A percentile compares a stretch with the other conserved stretches of the same genome.
Evolutionary conservation across 2,888 invertebrate species (phyloP).

Genomic region (Leistus spinibarbis): DNA sequence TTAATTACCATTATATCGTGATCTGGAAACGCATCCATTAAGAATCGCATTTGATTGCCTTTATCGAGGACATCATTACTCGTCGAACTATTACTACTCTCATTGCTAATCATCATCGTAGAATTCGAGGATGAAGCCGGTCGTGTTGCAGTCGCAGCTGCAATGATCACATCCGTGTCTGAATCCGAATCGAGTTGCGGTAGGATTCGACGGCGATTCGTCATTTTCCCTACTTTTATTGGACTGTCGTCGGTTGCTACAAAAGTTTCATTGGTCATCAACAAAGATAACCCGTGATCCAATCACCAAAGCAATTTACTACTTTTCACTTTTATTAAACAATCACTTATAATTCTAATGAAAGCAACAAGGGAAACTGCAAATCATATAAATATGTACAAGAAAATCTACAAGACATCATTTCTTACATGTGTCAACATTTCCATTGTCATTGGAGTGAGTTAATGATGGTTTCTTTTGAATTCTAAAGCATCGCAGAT

Average conservation of each 20-base stretch:
- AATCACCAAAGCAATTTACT: background rate
- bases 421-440: conserved; percentile 47
- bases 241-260: conserved; percentile 45
- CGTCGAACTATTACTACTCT: conserved; percentile 33
- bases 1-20: conserved; percentile 63
- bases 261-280: conserved; percentile 28
- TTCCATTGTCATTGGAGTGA: conserved; percentile 52
- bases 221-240: conserved; percentile 17
- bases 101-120: conserved; percentile 24
- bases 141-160: conserved; percentile 35
- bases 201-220: conserved; percentile 43
- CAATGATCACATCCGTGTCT: conserved; percentile 43
- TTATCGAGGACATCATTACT: conserved; percentile 53
- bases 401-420: background rate
- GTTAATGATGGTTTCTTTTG: conserved; percentile 63
- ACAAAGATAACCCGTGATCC: background rate
- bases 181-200: conserved; percentile 60
- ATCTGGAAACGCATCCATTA: conserved; percentile 68
- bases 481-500: conserved; percentile 72
- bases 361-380: conserved; percentile 6
- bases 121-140: conserved; percentile 20
- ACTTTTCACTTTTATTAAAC: background rate
- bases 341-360: conserved; percentile 6
- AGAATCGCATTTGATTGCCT: conserved; percentile 66
- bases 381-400: background rate